Base-by-base conservation (phyloP, 2,797 vertebrate genomes). In the Pelodytes ibericus region DNA sequence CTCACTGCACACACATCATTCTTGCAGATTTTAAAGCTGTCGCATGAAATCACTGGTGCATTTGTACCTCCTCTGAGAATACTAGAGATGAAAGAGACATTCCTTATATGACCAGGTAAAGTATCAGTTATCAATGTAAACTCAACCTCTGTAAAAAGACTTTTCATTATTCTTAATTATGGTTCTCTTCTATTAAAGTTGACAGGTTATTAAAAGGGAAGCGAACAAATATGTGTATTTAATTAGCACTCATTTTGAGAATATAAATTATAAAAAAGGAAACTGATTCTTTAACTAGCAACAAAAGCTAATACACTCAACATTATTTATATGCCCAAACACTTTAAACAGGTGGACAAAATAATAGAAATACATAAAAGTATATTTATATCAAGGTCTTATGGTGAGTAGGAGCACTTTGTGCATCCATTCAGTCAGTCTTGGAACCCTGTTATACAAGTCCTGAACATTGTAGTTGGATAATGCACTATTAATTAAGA, bases 61-160 rank as follows among this genome's bases (percentile, higher is more conserved):
- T 72, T 29, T 63, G 24, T 73, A 26, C 69, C 56, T 73, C 79
- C 73, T 63, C 63, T 76, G 74, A 76, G 79, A 68, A 51, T 64
- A 20, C 10, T 62, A 13, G 20, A 73, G 58, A 80, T 80, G 70
- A 75, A 80, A 72, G 63, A 72, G 57, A 62, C 71, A 77, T 59
- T 68, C 64, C 63, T 68, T 68, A 79, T 63, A 57, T 59, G 27
- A 68, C 63, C 76, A 62, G 76, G 76, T 79, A 79, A 61, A 73
- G 64, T 64, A 73, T 73, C 64, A 56, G 59, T 60, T 22, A 67
- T 47, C 33, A 67, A 15, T 67, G 30, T 53, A 59, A 60, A 72
- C 51, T 39, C 75, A 77, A 24, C 56, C 68, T 65, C 26, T 57
- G 75, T 20, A 78, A 75, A 78, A 16, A 58, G 4, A 26, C 36